These are phyloP conservation scores for Lasioglossum albipes DNA, from an alignment of 1,140 invertebrate genomes.

Conservation along the genomic window DNA sequence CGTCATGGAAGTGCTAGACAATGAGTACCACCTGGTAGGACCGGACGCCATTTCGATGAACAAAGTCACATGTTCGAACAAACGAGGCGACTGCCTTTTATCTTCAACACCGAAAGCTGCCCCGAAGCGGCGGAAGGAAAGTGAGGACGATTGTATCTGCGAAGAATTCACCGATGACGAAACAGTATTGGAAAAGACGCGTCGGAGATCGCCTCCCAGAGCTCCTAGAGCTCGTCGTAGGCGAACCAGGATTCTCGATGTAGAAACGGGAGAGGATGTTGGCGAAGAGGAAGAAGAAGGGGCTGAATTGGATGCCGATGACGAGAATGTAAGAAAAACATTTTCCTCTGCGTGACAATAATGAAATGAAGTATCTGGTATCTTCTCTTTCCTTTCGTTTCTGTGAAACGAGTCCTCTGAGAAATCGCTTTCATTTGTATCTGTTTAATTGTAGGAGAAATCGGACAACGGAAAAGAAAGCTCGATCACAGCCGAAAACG, in stretches of 20 bases:
- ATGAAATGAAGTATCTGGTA: no score
- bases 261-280: neutral
- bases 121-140: neutral
- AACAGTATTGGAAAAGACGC: neutral
- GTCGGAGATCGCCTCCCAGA: neutral
- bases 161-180: neutral
- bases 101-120: neutral
- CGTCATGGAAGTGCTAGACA: conserved; percentile 43
- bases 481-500: neutral
- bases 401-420: no score
- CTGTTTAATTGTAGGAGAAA: no score
- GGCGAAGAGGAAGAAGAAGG: neutral
- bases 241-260: neutral
- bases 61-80: neutral
- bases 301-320: neutral
- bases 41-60: conserved; percentile 34
- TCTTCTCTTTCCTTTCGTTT: no score
- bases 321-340: neutral
- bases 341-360: no score
- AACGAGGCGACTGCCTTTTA: neutral
- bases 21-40: conserved; percentile 53
- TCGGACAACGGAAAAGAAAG: neutral
- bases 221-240: no score
- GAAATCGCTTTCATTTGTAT: no score
- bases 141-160: neutral